Evolutionary conservation across 2,888 invertebrate species (phyloP), one percentile per base, ranked within the genome.

Genomic region (Drosophila helvetica): DNA sequence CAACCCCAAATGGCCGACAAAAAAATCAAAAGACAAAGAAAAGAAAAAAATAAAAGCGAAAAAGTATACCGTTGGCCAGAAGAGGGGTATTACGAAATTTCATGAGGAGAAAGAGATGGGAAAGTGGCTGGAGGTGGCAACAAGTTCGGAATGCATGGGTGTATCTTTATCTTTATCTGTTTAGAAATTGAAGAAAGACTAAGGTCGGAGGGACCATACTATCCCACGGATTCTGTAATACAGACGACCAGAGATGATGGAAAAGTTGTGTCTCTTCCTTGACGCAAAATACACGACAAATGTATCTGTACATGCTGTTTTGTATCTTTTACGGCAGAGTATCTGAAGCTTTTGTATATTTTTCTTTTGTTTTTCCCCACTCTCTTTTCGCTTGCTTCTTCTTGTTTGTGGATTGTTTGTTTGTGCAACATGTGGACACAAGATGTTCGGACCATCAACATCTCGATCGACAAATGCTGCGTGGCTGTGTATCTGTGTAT

Each of bases 391-490:
- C 27, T 65, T 57, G 52, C 30, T 67, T 53, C 60, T 54, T 57
- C 25, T 53, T 51, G 57, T 75, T 51, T 57, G 51, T 17, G 50
- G 43, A 27, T 46, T 85, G 85, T 87, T 87, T 87, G 83, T 80
- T 82, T 87, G 72, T 62, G 63, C 78, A 84, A 80, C 84, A 84
- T 84, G 82, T 84, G 84, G 84, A 66, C 78, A 77, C 84, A 84
- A 84, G 78, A 84, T 84, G 84, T 85, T 85, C 71, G 78, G 70
- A 67, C 78, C 67, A 38, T 38, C 38, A n/a, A 38, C 38, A 38
- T n/a, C 65, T 51, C 67, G 76, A 62, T 68, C 70, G 7, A 74
- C 81, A 86, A 81, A 68, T 56, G 59, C 22, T 51, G 33, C 30
- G 19, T 17, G 52, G 46, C 46, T 47, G 38, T 46, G 33, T 22